Conservation (phyloP, 2,888 invertebrate species). For the Eueremaeus valkanovi region DNA sequence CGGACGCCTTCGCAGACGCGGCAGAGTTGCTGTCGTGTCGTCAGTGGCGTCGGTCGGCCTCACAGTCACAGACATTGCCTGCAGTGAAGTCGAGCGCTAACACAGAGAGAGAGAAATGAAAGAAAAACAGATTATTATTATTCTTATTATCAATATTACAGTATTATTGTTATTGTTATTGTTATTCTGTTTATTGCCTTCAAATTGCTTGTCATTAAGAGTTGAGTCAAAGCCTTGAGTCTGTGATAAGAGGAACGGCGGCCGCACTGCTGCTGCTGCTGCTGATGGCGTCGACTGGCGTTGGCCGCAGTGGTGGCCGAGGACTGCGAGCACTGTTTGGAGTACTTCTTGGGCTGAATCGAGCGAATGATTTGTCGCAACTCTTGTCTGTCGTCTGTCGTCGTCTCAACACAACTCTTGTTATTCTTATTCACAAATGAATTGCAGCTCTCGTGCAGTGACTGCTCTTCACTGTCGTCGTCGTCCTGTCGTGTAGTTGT, state of each 20-base stretch:
- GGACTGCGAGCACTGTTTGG: neutral
- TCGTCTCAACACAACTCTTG: neutral
- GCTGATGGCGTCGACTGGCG: too few species aligned
- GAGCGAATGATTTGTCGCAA: neutral
- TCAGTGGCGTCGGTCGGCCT: neutral
- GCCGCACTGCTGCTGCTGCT: neutral
- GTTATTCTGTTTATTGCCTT: neutral
- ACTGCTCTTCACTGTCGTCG: neutral
- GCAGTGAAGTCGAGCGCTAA: slow-evolving; percentile 14
- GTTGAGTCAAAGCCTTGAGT: slow-evolving; percentile 12
- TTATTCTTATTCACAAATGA: neutral
- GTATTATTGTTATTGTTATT: too few species aligned
- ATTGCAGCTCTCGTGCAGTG: neutral
- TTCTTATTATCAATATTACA: too few species aligned
- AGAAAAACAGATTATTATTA: neutral
- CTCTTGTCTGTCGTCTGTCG: neutral
- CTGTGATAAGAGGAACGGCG: slow-evolving; percentile 11
- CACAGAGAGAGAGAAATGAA: slow-evolving; percentile 2
- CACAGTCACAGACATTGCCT: neutral
- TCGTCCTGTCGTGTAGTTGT: too few species aligned
- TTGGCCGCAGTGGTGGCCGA: too few species aligned
- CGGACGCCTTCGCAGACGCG: neutral
- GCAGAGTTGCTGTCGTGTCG: slow-evolving; percentile 19
- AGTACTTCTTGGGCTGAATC: slow-evolving; percentile 17
- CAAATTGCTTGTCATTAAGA: slow-evolving; percentile 1